A percentile compares a stretch with the other conserved stretches of the same genome.
These are phyloP conservation scores for Drosophila biarmipes DNA, from an alignment of 1,140 invertebrate species.

Conservation along the genomic window DNA sequence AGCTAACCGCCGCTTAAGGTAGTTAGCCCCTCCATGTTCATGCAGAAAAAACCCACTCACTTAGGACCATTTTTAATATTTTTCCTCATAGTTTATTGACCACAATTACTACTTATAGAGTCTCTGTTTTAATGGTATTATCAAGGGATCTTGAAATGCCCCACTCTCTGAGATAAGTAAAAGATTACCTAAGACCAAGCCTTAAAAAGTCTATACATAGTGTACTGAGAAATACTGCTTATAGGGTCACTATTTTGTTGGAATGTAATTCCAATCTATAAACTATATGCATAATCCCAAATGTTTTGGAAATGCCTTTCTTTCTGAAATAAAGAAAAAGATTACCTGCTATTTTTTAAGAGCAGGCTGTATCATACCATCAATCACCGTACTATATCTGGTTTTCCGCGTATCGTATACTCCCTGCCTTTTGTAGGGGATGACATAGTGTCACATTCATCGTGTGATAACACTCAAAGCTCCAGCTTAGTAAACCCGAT, in stretches of 20 bases:
- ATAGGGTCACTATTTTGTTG: background rate
- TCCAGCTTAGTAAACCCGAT: constrained; percentile 49
- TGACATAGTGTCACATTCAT: constrained; percentile 32
- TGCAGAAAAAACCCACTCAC: background rate
- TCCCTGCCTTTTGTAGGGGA: constrained; percentile 31
- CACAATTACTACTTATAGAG: too few relatives aligned
- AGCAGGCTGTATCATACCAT: background rate
- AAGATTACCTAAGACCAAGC: too few relatives aligned
- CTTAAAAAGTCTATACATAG: too few relatives aligned
- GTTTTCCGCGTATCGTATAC: background rate
- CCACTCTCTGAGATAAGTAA: too few relatives aligned
- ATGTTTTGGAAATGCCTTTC: background rate
- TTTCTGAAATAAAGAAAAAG: background rate
- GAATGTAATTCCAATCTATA: background rate
- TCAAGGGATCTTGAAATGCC: too few relatives aligned
- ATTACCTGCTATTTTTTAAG: constrained; percentile 8
- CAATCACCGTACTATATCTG: background rate
- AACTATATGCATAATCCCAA: background rate
- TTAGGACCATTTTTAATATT: background rate
- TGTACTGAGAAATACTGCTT: too few relatives aligned
- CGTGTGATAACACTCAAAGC: constrained; percentile 59
- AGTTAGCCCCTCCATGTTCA: constrained; percentile 19
- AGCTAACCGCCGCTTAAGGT: constrained; percentile 19
- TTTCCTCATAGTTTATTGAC: background rate
- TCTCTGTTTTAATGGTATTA: background rate